Conservation (phyloP, 1,140 invertebrate genomes). For the Palaemon carinicauda region DNA sequence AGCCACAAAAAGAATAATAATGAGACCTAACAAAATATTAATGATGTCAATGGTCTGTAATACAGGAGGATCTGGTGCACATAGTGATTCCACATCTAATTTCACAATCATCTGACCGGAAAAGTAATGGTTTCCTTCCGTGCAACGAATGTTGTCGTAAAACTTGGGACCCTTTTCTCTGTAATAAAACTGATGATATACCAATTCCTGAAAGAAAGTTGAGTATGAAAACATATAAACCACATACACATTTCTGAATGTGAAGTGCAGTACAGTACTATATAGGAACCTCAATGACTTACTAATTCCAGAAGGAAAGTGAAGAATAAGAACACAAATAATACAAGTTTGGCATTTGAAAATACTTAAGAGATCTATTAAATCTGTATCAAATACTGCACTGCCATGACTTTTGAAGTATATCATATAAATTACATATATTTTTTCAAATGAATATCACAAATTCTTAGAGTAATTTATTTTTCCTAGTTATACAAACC, state of each 20-base stretch:
- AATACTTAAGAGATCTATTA: too few relatives aligned
- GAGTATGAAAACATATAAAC: neutral
- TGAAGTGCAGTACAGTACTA: too few relatives aligned
- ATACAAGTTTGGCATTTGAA: neutral
- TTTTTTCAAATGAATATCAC: too few relatives aligned
- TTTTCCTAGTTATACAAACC: too few relatives aligned
- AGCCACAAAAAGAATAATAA: slow-evolving; percentile 33
- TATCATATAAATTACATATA: too few relatives aligned
- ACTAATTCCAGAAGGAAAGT: neutral
- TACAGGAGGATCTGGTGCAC: slow-evolving; percentile 25
- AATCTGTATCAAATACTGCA: too few relatives aligned
- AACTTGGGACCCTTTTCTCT: neutral
- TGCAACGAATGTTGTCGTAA: slow-evolving; percentile 22
- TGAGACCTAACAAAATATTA: slow-evolving; percentile 41
- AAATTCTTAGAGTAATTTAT: too few relatives aligned
- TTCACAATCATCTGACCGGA: slow-evolving; percentile 15
- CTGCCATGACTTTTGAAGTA: too few relatives aligned
- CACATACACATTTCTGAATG: too few relatives aligned
- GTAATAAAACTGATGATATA: neutral
- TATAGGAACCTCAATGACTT: too few relatives aligned
- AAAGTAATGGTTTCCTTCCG: neutral
- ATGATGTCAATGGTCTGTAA: slow-evolving; percentile 43
- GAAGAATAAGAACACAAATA: neutral
- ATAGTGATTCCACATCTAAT: slow-evolving; percentile 26
- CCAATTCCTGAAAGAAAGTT: neutral